Base-by-base conservation (phyloP, 2,113 vertebrate genomes). In the Carassius gibelio region DNA sequence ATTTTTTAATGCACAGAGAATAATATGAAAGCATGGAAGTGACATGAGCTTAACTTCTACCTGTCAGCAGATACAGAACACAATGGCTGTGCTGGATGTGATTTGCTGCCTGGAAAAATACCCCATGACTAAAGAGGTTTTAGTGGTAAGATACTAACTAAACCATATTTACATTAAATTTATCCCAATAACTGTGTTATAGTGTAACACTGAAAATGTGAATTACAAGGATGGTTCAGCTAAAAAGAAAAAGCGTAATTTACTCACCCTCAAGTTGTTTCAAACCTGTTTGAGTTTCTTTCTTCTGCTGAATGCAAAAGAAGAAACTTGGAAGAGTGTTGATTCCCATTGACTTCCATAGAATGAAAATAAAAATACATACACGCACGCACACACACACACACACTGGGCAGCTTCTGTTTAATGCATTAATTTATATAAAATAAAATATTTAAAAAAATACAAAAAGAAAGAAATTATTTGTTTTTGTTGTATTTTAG, bases 51-150 rank as follows among this genome's bases (percentile, higher is more conserved):
- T 61, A 8, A 52, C 2, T 72, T 87, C 17, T 89, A 19, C 90
- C 2, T 88, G 91, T 88, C 91, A 92, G 83, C 95, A 99, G 98
- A 98, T 99, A 94, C 95, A 93, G 94, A 98, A 99, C 94, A 98
- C 98, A 96, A 96, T 96, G 93, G 95, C 96, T 84, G 97, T 99
- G 89, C 85, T 98, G 94, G 97, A 99, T 93, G 97, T 99, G 74
- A 98, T 99, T 92, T 98, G 97, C 93, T 96, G 94, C 93, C 92
- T 99, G 95, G 98, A 99, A 95, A 99, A 96, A 90, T 97, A 96
- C 91, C 97, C 97, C 81, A 98, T 99, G 92, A 99, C 97, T 95
- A 99, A 98, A 97, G 97, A 99, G 93, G 96, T 30, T 30, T 30
- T 99, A 86, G 96, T 98, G 96, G 98, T 99, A 92, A 69, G 94